Base-by-base conservation (phyloP, 2,797 vertebrate genomes). In the Bovichtus diacanthus region DNA sequence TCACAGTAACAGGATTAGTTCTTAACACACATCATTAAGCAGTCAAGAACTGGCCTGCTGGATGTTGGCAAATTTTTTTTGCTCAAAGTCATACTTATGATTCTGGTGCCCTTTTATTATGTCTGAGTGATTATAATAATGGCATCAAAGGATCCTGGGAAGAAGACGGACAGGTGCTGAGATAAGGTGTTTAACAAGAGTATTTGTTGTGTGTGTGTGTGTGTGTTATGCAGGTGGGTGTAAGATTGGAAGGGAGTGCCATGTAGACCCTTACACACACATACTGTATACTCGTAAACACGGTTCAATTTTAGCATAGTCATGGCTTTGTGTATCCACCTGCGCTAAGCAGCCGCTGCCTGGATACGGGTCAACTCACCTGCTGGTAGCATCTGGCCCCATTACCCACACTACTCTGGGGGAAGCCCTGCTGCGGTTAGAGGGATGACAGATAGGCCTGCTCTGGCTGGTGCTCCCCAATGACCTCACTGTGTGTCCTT, bases 401-500 rank as follows among this genome's bases (percentile, higher is more conserved):
- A 88, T 90, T 88, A 87, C 81, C 88, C 80, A 81, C 72, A 70
- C 84, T 78, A 70, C 83, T 84, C 80, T 70, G 55, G 81, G 72
- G 81, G 82, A 78, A 78, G 74, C 83, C 88, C 87, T 73, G 81
- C 84, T 82, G 84, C 70, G 82, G 72, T 87, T 78, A 87, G 78
- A 59, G 50, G 58, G 56, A 85, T 81, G 83, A 90, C 63, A 80
- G 86, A 91, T 89, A 36, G 59, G 54, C 56, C 53, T 65, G 47
- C 55, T 76, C 61, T 59, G 68, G 73, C 71, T 59, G 74, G 71
- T 25, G 25, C 78, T 83, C 74, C 66, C 74, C 70, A 61, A 81
- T 89, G 90, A 87, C 80, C 79, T 83, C 80, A 87, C 76, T 81
- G 5, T 84, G 63, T 92, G 85, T 87, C 86, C 74, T 76, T 81